These are phyloP conservation scores for Cantharis flavilabris DNA, from an alignment of 2,888 invertebrate species.

Conservation along the genomic window DNA sequence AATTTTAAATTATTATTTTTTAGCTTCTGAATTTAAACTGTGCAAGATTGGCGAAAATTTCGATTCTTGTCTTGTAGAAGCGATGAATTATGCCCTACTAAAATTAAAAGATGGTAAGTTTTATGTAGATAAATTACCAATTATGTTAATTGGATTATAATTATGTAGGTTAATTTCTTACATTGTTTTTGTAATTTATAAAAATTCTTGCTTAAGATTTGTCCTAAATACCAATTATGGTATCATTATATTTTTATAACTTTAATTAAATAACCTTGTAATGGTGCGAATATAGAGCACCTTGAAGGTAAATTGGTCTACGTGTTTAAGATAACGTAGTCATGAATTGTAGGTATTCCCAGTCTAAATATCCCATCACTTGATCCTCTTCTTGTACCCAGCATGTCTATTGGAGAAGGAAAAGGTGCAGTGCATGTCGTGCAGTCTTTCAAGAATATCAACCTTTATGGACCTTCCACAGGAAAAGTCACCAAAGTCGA, in stretches of 20 bases:
- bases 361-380: slow-evolving; percentile 57
- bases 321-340: neutral
- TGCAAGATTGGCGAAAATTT: slow-evolving; percentile 63
- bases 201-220: neutral
- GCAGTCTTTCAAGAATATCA: slow-evolving; percentile 69
- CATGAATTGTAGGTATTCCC: slow-evolving; percentile 15
- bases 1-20: neutral
- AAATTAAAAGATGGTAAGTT: slow-evolving; percentile 63
- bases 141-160: neutral
- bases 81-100: slow-evolving; percentile 62
- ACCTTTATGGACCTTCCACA: slow-evolving; percentile 65
- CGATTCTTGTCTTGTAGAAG: slow-evolving; percentile 63
- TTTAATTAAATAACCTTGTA: neutral
- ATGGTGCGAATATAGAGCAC: neutral
- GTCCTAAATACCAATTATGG: neutral
- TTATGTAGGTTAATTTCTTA: neutral
- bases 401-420: slow-evolving; percentile 56
- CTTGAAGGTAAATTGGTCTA: neutral
- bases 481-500: slow-evolving; percentile 61
- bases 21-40: slow-evolving; percentile 56
- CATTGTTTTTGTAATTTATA: neutral
- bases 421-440: slow-evolving; percentile 66
- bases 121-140: neutral
- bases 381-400: slow-evolving; percentile 55
- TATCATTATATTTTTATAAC: too few species aligned